Evolutionary conservation across 2,113 vertebrate species (phyloP), one percentile per base, ranked within the genome.

Genomic region (Baryphthengus martii): DNA sequence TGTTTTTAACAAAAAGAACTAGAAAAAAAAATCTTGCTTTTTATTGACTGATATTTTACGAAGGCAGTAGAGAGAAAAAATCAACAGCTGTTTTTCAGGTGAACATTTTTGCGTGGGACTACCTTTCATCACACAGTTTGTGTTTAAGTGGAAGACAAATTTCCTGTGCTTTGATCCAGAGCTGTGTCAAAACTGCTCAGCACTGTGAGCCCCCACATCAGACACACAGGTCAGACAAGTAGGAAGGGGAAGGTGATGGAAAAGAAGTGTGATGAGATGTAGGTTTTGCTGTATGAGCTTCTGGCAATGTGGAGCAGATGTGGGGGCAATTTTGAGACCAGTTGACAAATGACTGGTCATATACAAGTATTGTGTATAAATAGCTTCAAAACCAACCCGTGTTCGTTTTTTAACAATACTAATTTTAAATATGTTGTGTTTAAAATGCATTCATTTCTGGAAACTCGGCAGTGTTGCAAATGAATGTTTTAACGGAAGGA

Each of bases 361-460:
- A 23, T 14, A 4, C 2, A 42, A 31, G 7, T 35, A 25, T 17
- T 62, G 15, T 26, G 8, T 14, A 53, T 13, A 77, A 56, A 58
- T 2, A 75, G n/a, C 12, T 7, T 44, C 44, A n/a, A 23, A 17
- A 59, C 6, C 31, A 58, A 26, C 2, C 25, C 11, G 2, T 6
- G 19, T 28, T 62, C 24, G 11, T 35, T 39, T 74, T 75, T 44
- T 13, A 85, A 37, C 14, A 66, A 13, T 31, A 7, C 2, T 3
- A 1, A 39, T 17, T 5, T 52, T 63, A 91, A 59, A 4, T 5
- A 3, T 3, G 0, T 21, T 66, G 1, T 10, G 9, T 52, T 52
- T 75, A 10, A 68, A 76, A 26, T 21, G 10, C 10, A 2, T 31
- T 31, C 1, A 25, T 62, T 94, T 63, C 73, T 50, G 18, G 49